phyloP scores from a whole-genome alignment of 2,797 vertebrate species.

The Rhabdophis nuchalis region DNA sequence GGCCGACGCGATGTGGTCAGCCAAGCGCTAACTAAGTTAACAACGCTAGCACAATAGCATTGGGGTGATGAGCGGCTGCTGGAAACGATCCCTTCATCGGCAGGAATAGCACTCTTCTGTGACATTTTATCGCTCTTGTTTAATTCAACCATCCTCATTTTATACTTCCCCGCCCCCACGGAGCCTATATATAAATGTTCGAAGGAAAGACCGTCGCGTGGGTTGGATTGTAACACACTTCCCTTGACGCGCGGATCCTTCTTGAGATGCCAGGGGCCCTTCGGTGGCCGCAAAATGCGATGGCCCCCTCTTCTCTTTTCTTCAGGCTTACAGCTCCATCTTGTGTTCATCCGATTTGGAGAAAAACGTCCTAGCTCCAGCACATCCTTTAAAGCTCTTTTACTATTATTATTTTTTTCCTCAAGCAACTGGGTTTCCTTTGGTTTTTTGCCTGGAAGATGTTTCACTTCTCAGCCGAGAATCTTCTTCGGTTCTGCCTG shows the following conservation, averaged over 20 bases:
- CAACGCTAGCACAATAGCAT: no score
- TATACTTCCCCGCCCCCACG: neutral
- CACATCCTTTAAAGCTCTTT: neutral
- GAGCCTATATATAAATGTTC: neutral
- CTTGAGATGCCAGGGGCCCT: neutral
- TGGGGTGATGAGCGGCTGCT: neutral
- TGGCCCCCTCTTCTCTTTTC: neutral
- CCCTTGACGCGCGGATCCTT: neutral
- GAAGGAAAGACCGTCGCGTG: neutral
- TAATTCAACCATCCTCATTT: neutral
- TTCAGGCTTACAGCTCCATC: conserved; percentile 46
- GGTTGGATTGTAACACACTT: neutral
- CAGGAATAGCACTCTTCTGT: neutral
- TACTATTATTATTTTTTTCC: neutral
- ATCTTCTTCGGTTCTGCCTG: neutral
- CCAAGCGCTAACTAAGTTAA: neutral
- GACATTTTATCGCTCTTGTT: neutral
- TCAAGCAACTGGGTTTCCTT: neutral
- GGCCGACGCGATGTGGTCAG: neutral
- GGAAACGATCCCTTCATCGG: neutral
- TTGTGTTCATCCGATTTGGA: conserved; percentile 25
- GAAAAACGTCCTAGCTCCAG: neutral
- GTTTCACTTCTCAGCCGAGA: neutral
- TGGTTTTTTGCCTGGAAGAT: neutral
- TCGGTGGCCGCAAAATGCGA: neutral